Evolutionary conservation across 2,888 invertebrate species (phyloP).

Genomic region (Acanthosepion lycidas): DNA sequence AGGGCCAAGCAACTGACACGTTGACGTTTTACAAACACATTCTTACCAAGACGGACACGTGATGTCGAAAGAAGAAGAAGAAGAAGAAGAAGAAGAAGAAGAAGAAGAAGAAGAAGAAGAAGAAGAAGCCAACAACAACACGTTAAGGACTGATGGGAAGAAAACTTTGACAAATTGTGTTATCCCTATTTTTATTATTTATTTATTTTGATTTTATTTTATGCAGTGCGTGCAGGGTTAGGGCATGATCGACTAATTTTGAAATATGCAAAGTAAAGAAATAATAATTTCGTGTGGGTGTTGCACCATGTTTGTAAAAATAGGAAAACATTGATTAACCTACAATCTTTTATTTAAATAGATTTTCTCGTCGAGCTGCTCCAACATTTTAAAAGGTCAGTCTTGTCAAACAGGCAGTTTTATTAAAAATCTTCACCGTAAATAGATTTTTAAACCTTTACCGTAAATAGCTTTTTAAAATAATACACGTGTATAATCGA

Average conservation of each 20-base stretch:
- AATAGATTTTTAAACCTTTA: not conserved
- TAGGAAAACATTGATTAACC: not conserved
- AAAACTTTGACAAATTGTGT: too few species aligned
- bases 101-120: not conserved
- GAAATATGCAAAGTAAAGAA: not conserved
- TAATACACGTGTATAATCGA: too few species aligned
- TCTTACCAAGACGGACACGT: not conserved
- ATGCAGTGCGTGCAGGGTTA: too few species aligned
- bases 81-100: not conserved
- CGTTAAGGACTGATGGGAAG: too few species aligned
- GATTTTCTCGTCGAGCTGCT: not conserved
- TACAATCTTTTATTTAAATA: not conserved
- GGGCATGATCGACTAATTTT: too few species aligned
- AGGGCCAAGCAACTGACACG: not conserved
- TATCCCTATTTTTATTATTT: too few species aligned
- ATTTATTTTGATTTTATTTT: too few species aligned
- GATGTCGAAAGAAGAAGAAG: not conserved
- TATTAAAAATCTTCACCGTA: not conserved
- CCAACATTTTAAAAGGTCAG: not conserved
- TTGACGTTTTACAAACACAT: slow-evolving; percentile 24
- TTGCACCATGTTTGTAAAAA: not conserved
- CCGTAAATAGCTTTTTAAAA: not conserved
- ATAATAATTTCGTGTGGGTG: too few species aligned
- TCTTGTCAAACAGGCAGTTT: not conserved
- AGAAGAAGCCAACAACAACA: not conserved